phyloP scores from a whole-genome alignment of 2,797 vertebrate species.

The Petrocephalus schoutedeni region DNA sequence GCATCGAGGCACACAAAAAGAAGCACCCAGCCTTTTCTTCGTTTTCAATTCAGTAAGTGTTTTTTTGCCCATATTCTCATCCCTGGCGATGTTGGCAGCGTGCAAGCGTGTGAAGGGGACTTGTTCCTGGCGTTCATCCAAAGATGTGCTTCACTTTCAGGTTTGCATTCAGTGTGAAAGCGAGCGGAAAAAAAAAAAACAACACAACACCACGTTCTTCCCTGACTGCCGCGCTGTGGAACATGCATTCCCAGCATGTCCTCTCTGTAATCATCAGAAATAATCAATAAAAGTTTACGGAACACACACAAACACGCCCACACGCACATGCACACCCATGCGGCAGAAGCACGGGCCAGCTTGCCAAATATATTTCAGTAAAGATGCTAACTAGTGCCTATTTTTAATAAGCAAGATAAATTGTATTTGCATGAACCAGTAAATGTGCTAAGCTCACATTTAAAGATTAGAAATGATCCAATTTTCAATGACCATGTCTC shows the following conservation, averaged over 20 bases:
- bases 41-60: conserved; percentile 6
- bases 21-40: background rate
- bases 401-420: background rate
- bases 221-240: background rate
- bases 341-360: background rate
- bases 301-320: background rate
- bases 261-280: background rate
- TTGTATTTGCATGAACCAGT: background rate
- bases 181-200: background rate
- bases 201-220: background rate
- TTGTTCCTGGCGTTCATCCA: background rate
- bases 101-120: background rate
- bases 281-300: background rate
- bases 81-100: background rate
- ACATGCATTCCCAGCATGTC: background rate
- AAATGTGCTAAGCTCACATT: background rate
- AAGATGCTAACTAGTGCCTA: background rate
- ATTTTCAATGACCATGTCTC: background rate
- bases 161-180: background rate
- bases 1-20: background rate
- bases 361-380: background rate
- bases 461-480: background rate
- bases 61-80: background rate
- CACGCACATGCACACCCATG: background rate
- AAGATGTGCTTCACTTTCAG: conserved; percentile 12